These are phyloP conservation scores for Octodon degus DNA, from an alignment of 2,113 vertebrate genomes.

Conservation along the genomic window DNA sequence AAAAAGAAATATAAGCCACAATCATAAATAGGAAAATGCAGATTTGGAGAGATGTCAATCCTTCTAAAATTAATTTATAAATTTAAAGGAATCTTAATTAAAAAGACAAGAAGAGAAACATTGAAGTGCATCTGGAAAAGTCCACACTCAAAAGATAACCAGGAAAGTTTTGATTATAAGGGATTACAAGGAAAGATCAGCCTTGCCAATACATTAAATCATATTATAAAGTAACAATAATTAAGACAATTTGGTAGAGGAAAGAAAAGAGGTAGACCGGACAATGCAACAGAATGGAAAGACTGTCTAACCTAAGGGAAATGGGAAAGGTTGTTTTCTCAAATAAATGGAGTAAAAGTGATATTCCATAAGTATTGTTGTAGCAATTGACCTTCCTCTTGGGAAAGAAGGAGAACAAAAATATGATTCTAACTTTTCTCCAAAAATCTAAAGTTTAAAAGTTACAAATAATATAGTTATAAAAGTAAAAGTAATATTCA, in stretches of 20 bases:
- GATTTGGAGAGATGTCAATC: not conserved
- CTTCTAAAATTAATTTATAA: slow-evolving; percentile 26
- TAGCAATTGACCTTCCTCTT: slow-evolving; percentile 10
- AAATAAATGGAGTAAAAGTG: slow-evolving; percentile 47
- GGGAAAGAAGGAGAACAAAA: not conserved
- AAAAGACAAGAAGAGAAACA: not conserved
- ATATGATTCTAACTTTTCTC: not conserved
- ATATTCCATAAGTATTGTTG: slow-evolving; percentile 21
- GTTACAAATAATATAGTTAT: slow-evolving; percentile 7
- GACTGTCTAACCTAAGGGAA: not conserved
- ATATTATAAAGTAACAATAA: slow-evolving; percentile 61
- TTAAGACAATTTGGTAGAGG: slow-evolving; percentile 56
- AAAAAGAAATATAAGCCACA: slow-evolving; percentile 13
- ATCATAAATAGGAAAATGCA: not conserved
- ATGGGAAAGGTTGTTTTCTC: slow-evolving; percentile 31
- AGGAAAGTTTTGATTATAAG: slow-evolving; percentile 58
- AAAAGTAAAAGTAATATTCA: slow-evolving; percentile 34
- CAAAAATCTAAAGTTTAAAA: not conserved
- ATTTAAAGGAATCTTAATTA: slow-evolving; percentile 21
- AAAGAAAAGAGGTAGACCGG: slow-evolving; percentile 45
- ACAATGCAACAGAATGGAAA: slow-evolving; percentile 46
- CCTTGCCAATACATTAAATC: slow-evolving; percentile 52
- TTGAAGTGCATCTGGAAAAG: slow-evolving; percentile 57
- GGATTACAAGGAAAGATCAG: not conserved
- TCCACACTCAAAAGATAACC: slow-evolving; percentile 10